phyloP scores from a whole-genome alignment of 2,113 vertebrate species.

The Paralichthys olivaceus region DNA sequence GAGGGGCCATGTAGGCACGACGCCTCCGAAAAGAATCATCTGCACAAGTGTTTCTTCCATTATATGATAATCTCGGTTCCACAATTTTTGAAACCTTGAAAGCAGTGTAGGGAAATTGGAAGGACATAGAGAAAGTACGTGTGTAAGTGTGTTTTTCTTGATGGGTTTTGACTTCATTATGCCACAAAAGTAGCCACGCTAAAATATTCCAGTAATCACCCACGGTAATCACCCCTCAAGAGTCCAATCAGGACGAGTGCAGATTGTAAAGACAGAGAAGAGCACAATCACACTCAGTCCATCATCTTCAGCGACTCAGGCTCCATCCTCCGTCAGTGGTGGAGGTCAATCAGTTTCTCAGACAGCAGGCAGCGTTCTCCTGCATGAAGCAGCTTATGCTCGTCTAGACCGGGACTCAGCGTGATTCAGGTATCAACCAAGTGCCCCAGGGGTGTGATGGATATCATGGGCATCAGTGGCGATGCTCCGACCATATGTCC shows the following conservation, averaged over 20 bases:
- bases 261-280: constrained; percentile 24
- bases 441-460: not conserved
- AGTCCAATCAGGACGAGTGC: constrained; percentile 59
- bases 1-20: constrained; percentile 30
- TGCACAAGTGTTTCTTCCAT: constrained; percentile 9
- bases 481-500: constrained; percentile 47
- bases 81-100: constrained; percentile 4
- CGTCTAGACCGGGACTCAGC: constrained; percentile 66
- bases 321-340: constrained; percentile 17
- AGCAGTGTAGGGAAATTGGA: not conserved
- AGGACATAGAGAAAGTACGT: not conserved
- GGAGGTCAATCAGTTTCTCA: constrained; percentile 47
- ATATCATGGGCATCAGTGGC: constrained; percentile 9
- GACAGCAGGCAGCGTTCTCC: constrained; percentile 30
- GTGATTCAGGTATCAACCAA: not conserved
- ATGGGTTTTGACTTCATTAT: not conserved
- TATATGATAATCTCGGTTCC: constrained; percentile 5
- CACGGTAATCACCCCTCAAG: constrained; percentile 48
- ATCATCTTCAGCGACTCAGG: constrained; percentile 24
- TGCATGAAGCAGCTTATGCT: constrained; percentile 45
- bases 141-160: constrained; percentile 19
- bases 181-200: not conserved
- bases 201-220: constrained; percentile 5
- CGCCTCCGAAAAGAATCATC: constrained; percentile 22
- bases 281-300: constrained; percentile 37